A percentile compares a stretch with the other conserved stretches of the same genome.
These are phyloP conservation scores for Megaceryle maxima DNA, from an alignment of 2,113 vertebrate genomes.

Conservation along the genomic window DNA sequence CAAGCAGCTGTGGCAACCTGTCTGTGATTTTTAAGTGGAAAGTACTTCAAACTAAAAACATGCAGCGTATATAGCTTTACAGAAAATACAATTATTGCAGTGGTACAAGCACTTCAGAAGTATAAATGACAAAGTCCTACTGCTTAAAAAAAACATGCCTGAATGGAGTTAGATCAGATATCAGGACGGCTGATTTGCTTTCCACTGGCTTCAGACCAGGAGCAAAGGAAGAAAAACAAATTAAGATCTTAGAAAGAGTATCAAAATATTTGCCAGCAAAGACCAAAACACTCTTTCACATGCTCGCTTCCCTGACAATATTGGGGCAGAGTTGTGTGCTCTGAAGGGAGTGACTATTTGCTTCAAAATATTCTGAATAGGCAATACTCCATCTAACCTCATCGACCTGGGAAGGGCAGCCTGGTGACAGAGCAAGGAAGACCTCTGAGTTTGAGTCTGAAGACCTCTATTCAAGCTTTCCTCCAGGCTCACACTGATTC, in stretches of 20 bases:
- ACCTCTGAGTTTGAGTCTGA: neutral
- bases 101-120: neutral
- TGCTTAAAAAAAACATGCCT: neutral
- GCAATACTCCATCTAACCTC: neutral
- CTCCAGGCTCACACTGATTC: neutral
- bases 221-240: conserved; percentile 34
- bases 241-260: conserved; percentile 24
- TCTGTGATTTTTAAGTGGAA: neutral
- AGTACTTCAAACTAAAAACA: neutral
- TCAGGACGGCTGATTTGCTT: conserved; percentile 8
- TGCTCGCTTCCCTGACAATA: neutral
- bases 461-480: neutral
- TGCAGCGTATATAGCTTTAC: neutral
- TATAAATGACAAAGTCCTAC: neutral
- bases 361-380: neutral
- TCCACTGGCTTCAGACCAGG: conserved; percentile 9
- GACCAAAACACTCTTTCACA: conserved; percentile 17
- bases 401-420: neutral
- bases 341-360: neutral
- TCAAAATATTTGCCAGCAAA: conserved; percentile 16
- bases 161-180: conserved; percentile 22
- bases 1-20: conserved; percentile 29
- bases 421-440: neutral
- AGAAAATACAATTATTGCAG: neutral
- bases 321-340: neutral